Evolutionary conservation across 2,888 invertebrate genomes (phyloP).

Genomic region (Lordiphosa andalusiaca): DNA sequence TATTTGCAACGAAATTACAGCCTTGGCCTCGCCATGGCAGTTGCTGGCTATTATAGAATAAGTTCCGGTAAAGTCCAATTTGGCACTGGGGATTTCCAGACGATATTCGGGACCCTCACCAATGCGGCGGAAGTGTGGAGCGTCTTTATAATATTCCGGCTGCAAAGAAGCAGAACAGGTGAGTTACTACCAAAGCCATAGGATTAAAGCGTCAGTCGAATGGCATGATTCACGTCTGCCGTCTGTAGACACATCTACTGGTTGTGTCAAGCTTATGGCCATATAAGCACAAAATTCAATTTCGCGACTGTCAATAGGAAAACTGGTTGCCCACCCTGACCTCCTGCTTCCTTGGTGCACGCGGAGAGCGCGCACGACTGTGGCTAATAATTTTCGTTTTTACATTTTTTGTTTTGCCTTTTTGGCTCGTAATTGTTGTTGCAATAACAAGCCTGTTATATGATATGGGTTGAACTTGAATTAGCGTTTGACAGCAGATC

Average conservation of each 20-base stretch:
- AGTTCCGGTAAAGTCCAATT: constrained; percentile 92
- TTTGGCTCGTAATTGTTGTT: constrained; percentile 64
- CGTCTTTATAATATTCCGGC: constrained; percentile 93
- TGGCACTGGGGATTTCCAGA: constrained; percentile 91
- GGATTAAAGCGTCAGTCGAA: constrained; percentile 17
- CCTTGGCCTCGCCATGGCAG: constrained; percentile 90
- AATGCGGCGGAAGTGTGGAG: constrained; percentile 87
- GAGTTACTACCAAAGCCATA: constrained; percentile 31
- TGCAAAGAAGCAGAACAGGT: constrained; percentile 74
- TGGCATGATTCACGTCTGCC: constrained; percentile 33
- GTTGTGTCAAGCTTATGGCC: constrained; percentile 60
- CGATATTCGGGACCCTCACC: constrained; percentile 90
- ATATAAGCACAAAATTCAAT: constrained; percentile 72
- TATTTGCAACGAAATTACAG: constrained; percentile 92
- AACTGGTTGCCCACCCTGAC: constrained; percentile 72
- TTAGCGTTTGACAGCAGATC: constrained; percentile 71
- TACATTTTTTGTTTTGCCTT: constrained; percentile 44
- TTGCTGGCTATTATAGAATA: constrained; percentile 92
- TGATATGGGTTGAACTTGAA: constrained; percentile 75
- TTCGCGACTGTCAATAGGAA: constrained; percentile 58
- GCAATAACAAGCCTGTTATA: constrained; percentile 59
- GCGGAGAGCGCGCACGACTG: constrained; percentile 48
- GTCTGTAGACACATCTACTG: constrained; percentile 22
- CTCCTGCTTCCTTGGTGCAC: constrained; percentile 47
- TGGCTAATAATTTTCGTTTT: constrained; percentile 54